A percentile compares a stretch with the other conserved stretches of the same genome.
Conservation (phyloP, 2,888 invertebrate genomes). For the Zootermopsis nevadensis region DNA sequence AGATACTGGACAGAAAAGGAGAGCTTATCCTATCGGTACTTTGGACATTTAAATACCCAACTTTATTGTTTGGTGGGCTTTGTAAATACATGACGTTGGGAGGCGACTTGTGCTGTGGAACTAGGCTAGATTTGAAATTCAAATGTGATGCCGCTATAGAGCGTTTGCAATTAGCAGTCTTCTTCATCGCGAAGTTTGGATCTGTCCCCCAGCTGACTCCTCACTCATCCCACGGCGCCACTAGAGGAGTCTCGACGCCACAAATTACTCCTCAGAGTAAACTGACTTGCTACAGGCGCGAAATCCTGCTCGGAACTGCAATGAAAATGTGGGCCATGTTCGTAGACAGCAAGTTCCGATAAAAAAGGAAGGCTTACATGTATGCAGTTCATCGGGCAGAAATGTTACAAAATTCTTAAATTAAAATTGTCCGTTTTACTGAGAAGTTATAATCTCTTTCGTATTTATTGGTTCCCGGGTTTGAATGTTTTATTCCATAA, state of each 20-base stretch:
- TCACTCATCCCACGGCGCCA: neutral
- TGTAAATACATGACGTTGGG: neutral
- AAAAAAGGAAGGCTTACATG: no score
- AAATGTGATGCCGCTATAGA: neutral
- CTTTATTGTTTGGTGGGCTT: neutral
- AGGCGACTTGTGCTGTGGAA: neutral
- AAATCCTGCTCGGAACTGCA: no score
- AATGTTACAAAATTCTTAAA: no score
- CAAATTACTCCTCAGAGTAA: neutral
- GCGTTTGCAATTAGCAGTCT: neutral
- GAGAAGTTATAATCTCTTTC: no score
- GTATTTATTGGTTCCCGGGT: no score
- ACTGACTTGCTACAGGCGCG: no score
- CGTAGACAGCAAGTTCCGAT: no score
- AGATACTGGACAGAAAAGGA: neutral
- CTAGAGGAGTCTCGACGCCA: neutral
- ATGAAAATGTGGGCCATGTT: no score
- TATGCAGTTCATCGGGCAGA: no score
- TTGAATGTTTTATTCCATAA: no score
- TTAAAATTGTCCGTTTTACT: no score
- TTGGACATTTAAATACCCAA: neutral
- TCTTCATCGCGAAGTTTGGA: neutral
- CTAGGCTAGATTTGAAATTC: conserved; percentile 17
- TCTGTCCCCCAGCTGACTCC: neutral
- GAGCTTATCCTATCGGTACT: neutral